Percentiles rank a stretch among this genome's conserved stretches.
phyloP scores from a whole-genome alignment of 2,113 vertebrate species.

The Typhlomys cinereus region DNA sequence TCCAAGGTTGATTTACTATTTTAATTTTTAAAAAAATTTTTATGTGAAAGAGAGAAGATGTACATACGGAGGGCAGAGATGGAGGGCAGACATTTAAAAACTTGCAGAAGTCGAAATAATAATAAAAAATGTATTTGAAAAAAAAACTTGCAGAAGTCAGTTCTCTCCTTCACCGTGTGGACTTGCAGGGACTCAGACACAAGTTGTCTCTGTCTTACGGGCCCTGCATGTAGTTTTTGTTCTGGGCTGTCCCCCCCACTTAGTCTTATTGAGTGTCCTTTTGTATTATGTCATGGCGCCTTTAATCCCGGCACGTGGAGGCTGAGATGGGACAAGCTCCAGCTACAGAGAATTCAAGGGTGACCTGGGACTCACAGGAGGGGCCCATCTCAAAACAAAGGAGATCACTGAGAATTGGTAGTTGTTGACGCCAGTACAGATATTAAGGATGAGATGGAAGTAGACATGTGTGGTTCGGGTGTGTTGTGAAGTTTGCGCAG shows the following conservation, averaged over 20 bases:
- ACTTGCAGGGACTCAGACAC: too few relatives aligned
- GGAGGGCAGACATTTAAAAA: too few relatives aligned
- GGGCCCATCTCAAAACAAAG: neutral
- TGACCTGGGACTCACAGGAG: neutral
- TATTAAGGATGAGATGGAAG: neutral
- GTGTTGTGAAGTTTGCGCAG: neutral
- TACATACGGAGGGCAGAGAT: neutral
- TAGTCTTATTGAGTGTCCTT: neutral
- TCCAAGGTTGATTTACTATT: neutral
- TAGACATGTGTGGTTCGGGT: neutral
- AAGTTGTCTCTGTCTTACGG: too few relatives aligned
- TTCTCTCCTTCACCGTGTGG: neutral
- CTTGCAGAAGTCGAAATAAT: neutral
- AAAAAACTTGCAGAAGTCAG: neutral
- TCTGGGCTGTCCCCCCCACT: neutral
- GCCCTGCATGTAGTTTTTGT: too few relatives aligned
- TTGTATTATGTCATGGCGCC: neutral
- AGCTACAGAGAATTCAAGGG: neutral
- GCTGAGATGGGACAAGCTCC: neutral
- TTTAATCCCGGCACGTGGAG: neutral
- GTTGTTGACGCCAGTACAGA: neutral
- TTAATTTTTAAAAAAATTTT: neutral
- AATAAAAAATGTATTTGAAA: too few relatives aligned
- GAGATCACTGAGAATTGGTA: neutral
- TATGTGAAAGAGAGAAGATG: neutral